Conservation (phyloP, 2,888 invertebrate genomes). For the Philaethria dido region DNA sequence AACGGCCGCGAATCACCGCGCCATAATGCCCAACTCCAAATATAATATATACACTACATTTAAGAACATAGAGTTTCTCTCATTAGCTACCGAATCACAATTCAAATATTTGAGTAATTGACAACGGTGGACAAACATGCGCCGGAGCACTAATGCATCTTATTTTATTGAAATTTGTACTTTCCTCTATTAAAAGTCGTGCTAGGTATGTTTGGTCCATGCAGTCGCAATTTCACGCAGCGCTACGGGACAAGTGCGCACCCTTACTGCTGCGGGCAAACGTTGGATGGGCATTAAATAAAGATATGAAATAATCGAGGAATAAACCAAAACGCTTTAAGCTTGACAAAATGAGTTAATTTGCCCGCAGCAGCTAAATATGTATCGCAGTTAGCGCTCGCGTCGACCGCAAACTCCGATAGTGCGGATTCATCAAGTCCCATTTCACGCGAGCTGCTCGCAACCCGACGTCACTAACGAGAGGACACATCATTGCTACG, state of each 20-base stretch:
- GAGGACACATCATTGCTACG: constrained; percentile 52
- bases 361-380: constrained; percentile 22
- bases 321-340: constrained; percentile 32
- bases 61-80: constrained; percentile 82
- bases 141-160: constrained; percentile 79
- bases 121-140: constrained; percentile 83
- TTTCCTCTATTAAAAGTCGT: constrained; percentile 76
- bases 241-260: constrained; percentile 38
- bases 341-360: constrained; percentile 34
- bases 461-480: constrained; percentile 66
- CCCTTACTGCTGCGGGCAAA: constrained; percentile 27
- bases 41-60: constrained; percentile 81
- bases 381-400: constrained; percentile 1
- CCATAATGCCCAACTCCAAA: constrained; percentile 82
- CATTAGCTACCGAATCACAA: constrained; percentile 84
- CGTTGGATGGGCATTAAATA: background rate
- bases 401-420: constrained; percentile 51
- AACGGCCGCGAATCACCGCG: constrained; percentile 71
- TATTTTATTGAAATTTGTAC: constrained; percentile 81
- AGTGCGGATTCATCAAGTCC: constrained; percentile 49
- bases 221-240: constrained; percentile 65
- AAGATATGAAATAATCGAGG: constrained; percentile 26
- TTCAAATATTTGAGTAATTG: constrained; percentile 83
- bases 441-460: constrained; percentile 52
- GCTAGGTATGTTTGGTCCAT: constrained; percentile 81